Evolutionary conservation across 2,113 vertebrate genomes (phyloP).

Genomic region (Hymenochirus boettgeri): DNA sequence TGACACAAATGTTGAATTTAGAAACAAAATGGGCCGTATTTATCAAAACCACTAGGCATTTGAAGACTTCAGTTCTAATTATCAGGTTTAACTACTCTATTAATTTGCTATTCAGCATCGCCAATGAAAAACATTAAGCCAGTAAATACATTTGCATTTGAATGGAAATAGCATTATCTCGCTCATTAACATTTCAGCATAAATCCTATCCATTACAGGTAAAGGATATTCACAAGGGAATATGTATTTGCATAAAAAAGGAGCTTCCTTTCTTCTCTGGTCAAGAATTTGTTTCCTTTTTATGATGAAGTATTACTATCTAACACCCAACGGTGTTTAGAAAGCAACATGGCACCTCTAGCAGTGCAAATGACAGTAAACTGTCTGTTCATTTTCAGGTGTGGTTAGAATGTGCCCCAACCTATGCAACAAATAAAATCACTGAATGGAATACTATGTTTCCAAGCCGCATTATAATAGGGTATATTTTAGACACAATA

Average conservation of each 20-base stretch:
- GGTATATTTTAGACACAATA: too few relatives aligned
- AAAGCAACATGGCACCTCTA: neutral
- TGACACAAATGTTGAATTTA: conserved; percentile 28
- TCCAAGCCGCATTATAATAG: too few relatives aligned
- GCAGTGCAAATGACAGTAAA: neutral
- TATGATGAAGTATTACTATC: conserved; percentile 29
- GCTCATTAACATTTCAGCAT: conserved; percentile 39
- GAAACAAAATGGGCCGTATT: conserved; percentile 29
- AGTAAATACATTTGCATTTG: conserved; percentile 42
- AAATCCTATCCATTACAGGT: conserved; percentile 40
- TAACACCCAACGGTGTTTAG: neutral
- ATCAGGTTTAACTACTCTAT: conserved; percentile 38
- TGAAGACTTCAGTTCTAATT: conserved; percentile 37
- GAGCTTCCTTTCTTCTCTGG: conserved; percentile 24
- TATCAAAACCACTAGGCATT: conserved; percentile 32
- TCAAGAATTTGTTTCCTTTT: conserved; percentile 14
- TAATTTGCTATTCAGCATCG: conserved; percentile 37
- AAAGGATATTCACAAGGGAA: conserved; percentile 28
- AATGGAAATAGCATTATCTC: conserved; percentile 35
- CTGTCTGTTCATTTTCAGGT: too few relatives aligned
- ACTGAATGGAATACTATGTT: too few relatives aligned
- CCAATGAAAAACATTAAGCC: conserved; percentile 36
- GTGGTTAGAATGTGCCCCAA: too few relatives aligned
- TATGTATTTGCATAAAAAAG: conserved; percentile 28
- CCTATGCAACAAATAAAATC: too few relatives aligned